Evolutionary conservation across 2,797 vertebrate genomes (phyloP).

Genomic region (Chromobotia macracanthus): DNA sequence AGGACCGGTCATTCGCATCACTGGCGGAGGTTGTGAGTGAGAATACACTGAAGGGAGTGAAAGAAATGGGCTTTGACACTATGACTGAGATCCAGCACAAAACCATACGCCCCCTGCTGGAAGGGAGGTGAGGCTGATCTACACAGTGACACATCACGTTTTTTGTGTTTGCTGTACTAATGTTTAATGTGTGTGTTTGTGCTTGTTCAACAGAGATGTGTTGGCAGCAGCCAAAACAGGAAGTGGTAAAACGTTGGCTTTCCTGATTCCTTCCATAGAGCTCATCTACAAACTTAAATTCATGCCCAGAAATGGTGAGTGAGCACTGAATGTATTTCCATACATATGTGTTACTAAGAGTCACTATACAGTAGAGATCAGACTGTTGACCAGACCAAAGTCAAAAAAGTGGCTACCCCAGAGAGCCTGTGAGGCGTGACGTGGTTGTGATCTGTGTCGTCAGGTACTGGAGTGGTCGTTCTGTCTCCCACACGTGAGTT

Average conservation of each 20-base stretch:
- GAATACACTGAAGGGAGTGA: conserved; percentile 85
- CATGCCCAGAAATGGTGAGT: conserved; percentile 96
- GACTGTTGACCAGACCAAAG: too few relatives aligned
- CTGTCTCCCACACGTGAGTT: conserved; percentile 94
- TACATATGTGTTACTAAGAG: too few relatives aligned
- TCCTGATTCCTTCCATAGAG: conserved; percentile 94
- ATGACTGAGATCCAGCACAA: conserved; percentile 99
- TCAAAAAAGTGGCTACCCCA: too few relatives aligned
- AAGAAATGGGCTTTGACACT: conserved; percentile 92
- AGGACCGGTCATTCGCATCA: conserved; percentile 92
- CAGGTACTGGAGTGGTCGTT: conserved; percentile 92
- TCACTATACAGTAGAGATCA: too few relatives aligned
- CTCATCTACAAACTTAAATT: conserved; percentile 97
- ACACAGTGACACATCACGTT: too few relatives aligned
- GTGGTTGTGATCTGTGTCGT: background rate
- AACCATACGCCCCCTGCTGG: conserved; percentile 91
- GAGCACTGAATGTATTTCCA: background rate
- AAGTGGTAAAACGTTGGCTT: conserved; percentile 95
- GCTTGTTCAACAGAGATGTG: conserved; percentile 81
- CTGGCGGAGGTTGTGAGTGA: conserved; percentile 85
- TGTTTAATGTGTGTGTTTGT: background rate
- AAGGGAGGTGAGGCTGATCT: conserved; percentile 90
- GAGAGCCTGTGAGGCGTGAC: background rate
- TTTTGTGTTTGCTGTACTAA: background rate
- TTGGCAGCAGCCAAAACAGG: conserved; percentile 96